These are phyloP conservation scores for Ochotona princeps DNA, from an alignment of 2,113 vertebrate genomes.

Conservation along the genomic window DNA sequence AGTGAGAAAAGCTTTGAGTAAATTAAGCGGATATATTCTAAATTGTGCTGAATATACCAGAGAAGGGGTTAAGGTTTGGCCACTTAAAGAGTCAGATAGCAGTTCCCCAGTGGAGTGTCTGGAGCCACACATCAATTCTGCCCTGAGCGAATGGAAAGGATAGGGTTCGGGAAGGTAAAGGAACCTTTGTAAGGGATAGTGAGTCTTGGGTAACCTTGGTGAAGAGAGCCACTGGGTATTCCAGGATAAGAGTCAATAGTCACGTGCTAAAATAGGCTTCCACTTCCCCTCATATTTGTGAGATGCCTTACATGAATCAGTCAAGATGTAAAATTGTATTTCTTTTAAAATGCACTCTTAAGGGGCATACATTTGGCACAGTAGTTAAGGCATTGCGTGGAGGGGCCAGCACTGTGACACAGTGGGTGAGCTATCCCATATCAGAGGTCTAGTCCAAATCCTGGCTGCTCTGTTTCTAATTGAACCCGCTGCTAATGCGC, in stretches of 20 bases:
- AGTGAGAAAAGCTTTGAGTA: not conserved
- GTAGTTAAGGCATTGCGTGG: too few species aligned
- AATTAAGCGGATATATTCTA: not conserved
- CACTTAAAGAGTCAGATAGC: not conserved
- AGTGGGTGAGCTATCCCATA: too few species aligned
- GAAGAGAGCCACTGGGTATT: not conserved
- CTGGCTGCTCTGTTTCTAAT: too few species aligned
- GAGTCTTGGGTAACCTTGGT: not conserved
- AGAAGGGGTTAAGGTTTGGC: not conserved
- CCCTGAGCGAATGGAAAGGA: accelerated
- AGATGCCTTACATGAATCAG: not conserved
- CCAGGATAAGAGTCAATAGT: not conserved
- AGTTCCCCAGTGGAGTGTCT: not conserved
- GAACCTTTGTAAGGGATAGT: not conserved
- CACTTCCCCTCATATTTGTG: constrained; percentile 21
- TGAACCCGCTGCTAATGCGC: too few species aligned
- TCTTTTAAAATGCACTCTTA: constrained; percentile 60
- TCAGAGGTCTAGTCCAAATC: too few species aligned
- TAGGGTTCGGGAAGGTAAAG: not conserved
- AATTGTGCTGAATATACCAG: too few species aligned
- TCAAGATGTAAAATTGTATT: constrained; percentile 58
- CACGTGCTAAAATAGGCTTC: constrained; percentile 3
- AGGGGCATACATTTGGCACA: not conserved
- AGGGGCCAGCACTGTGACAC: too few species aligned
- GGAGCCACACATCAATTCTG: too few species aligned